These are phyloP conservation scores for Octopus bimaculoides DNA, from an alignment of 1,140 invertebrate species.

Conservation along the genomic window DNA sequence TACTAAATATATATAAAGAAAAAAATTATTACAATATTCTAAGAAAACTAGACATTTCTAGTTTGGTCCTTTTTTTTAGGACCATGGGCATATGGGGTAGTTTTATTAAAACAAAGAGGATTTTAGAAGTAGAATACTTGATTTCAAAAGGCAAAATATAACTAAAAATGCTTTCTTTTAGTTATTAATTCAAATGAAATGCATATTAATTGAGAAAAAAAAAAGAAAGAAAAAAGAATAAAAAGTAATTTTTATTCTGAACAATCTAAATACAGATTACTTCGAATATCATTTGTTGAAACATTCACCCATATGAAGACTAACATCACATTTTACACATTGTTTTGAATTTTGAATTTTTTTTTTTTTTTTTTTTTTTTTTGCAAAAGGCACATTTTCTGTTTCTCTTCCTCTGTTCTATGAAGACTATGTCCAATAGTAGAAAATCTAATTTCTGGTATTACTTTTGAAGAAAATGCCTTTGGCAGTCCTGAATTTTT, in stretches of 20 bases:
- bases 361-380: not conserved
- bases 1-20: too few relatives aligned
- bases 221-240: not conserved
- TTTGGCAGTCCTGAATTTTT: not conserved
- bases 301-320: not conserved
- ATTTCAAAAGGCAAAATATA: not conserved
- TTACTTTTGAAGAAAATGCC: not conserved
- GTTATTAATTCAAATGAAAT: not conserved
- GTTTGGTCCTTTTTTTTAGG: slow-evolving; percentile 1
- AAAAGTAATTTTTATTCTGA: not conserved
- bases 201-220: not conserved
- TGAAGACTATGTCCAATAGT: not conserved
- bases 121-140: not conserved
- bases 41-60: too few relatives aligned
- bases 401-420: not conserved
- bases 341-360: too few relatives aligned
- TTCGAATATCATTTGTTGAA: not conserved
- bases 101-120: not conserved
- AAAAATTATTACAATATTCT: too few relatives aligned
- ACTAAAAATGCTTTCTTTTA: not conserved
- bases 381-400: not conserved
- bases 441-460: not conserved
- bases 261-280: too few relatives aligned
- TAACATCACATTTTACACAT: not conserved
- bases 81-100: not conserved